These are phyloP conservation scores for Oryzias javanicus DNA, from an alignment of 2,113 vertebrate genomes.

Conservation along the genomic window DNA sequence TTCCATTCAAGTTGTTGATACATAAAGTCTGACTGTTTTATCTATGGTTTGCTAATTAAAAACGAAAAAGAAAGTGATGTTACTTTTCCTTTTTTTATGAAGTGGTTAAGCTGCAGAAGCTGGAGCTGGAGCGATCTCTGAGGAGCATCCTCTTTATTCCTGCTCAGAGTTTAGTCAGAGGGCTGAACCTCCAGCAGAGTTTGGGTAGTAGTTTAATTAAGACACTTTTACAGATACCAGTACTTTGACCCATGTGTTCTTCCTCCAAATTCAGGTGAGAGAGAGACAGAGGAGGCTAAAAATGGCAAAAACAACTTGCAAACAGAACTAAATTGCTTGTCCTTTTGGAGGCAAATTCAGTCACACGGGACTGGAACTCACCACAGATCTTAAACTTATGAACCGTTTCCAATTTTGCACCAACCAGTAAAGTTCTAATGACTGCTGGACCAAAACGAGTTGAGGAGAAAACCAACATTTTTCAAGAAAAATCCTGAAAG, in stretches of 20 bases:
- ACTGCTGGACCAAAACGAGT: no score
- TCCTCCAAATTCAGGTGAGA: slow-evolving; percentile 45
- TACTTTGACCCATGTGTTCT: slow-evolving; percentile 44
- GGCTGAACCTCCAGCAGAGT: slow-evolving; percentile 12
- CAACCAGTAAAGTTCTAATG: no score
- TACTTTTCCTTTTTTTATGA: slow-evolving; percentile 9
- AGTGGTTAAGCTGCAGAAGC: not conserved
- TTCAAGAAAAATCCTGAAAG: no score
- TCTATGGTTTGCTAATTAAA: slow-evolving; percentile 51
- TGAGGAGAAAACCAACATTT: no score
- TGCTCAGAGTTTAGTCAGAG: slow-evolving; percentile 16
- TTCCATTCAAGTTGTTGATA: slow-evolving; percentile 23
- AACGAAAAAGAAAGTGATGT: slow-evolving; percentile 23
- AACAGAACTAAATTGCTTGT: slow-evolving; percentile 47
- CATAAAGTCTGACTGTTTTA: slow-evolving; percentile 40
- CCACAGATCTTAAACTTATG: no score
- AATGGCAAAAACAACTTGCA: slow-evolving; percentile 28
- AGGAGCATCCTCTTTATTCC: slow-evolving; percentile 20
- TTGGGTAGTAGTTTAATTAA: slow-evolving; percentile 53
- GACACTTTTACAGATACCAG: slow-evolving; percentile 22
- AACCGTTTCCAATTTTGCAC: no score
- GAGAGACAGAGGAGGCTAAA: slow-evolving; percentile 1
- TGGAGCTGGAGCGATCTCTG: slow-evolving; percentile 24
- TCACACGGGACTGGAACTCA: no score
- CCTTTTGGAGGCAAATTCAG: slow-evolving; percentile 26